phyloP scores from a whole-genome alignment of 1,140 invertebrate genomes.

The Paraescarpia echinospica region DNA sequence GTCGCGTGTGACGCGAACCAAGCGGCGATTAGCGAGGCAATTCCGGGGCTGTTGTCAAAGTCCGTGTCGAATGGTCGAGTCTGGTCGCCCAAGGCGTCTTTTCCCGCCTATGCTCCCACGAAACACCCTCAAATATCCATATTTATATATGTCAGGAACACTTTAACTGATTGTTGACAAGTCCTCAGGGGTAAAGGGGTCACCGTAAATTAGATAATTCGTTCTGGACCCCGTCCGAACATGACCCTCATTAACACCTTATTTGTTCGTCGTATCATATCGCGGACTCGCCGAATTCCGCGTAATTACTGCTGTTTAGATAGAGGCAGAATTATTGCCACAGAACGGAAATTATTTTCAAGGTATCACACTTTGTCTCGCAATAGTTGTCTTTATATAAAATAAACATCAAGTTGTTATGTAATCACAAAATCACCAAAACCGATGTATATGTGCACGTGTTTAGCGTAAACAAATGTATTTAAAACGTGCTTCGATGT shows the following conservation, averaged over 20 bases:
- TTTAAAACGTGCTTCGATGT: too few species aligned
- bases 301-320: neutral
- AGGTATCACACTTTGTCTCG: neutral
- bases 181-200: neutral
- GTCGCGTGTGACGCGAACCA: neutral
- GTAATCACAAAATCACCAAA: neutral
- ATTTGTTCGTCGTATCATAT: neutral
- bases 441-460: neutral
- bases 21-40: neutral
- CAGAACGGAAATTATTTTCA: neutral
- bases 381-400: neutral
- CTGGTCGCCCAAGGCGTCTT: neutral
- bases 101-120: neutral
- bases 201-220: neutral
- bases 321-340: neutral
- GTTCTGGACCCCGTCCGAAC: neutral
- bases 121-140: neutral
- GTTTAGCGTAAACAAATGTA: neutral
- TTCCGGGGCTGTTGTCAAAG: neutral
- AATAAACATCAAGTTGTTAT: neutral
- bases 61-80: neutral
- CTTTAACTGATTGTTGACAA: neutral
- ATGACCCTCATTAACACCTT: neutral
- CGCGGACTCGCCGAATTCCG: neutral
- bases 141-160: neutral